Base-by-base conservation (phyloP, 1,140 invertebrate species). In the Drosophila sp. region DNA sequence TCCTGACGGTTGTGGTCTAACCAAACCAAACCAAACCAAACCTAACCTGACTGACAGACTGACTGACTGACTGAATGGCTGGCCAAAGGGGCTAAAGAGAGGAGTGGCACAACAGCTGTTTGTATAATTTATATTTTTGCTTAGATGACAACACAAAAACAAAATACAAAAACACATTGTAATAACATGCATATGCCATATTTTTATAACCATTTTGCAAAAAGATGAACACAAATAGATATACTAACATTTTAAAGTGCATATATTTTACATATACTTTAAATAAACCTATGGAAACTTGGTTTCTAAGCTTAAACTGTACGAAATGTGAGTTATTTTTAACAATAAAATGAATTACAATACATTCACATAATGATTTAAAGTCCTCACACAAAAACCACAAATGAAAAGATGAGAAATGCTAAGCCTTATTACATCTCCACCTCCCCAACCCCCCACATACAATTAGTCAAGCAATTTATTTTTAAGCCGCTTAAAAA, bases 381-480 rank as follows among this genome's bases (percentile, higher is more conserved):
- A 38, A 38, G 35, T 38, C 8, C 35, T 38, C 35, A 38, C 10
- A 38, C 35, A n/a, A 11, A 38, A 38, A 38, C 35, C 8, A 11
- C 35, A 38, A 38, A 38, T 3, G 1, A 3, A 50, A 50, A 10
- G 23, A 27, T 27, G 44, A 27, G 23, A 17, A 50, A 50, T 29
- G 11, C 27, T 35, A 69, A 60, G 41, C 33, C 6, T 44, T 33
- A 35, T 4, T 44, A 60, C 29, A 29, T 50, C 41, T 7, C 17
- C 17, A 17, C 17, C 17, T 0, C 17, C 17, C 17, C 17, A 17
- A 17, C 17, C 17, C 3, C 17, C 27, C 29, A 23, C 33, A 35
- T 6, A 17, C 66, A 76, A 76, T 76, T 76, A 76, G 60, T 77
- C 64, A 76, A 56, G 73, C 63, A 76, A 76, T 76, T 76, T 67